phyloP scores from a whole-genome alignment of 2,113 vertebrate species.

The Seriola aureovittata region DNA sequence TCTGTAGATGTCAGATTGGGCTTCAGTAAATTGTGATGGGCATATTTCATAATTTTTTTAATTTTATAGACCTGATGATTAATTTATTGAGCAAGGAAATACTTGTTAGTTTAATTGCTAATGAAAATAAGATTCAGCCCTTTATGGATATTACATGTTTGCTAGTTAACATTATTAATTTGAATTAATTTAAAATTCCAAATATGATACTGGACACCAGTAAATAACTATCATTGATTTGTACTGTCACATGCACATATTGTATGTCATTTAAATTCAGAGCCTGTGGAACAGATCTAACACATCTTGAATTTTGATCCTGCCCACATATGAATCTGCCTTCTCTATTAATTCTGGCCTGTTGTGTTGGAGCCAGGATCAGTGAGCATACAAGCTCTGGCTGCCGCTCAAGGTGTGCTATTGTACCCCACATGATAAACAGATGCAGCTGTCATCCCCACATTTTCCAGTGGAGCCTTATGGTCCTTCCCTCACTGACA shows the following conservation, averaged over 20 bases:
- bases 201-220: slow-evolving; percentile 1
- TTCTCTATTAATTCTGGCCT: slow-evolving; percentile 42
- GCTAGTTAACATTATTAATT: not conserved
- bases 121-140: not conserved
- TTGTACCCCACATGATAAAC: slow-evolving; percentile 64
- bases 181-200: not conserved
- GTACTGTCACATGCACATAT: not conserved
- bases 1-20: not conserved
- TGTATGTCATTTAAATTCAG: slow-evolving; percentile 9
- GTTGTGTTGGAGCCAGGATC: slow-evolving; percentile 32
- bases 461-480: slow-evolving; percentile 39
- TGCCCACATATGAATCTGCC: slow-evolving; percentile 40
- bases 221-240: not conserved
- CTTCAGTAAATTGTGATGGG: not conserved
- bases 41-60: not conserved
- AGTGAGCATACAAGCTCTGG: slow-evolving; percentile 46
- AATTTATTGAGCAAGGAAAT: not conserved
- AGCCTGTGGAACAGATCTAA: slow-evolving; percentile 8
- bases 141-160: not conserved
- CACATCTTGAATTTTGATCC: slow-evolving; percentile 46
- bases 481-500: slow-evolving; percentile 31
- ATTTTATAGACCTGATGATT: not conserved
- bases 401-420: slow-evolving; percentile 64
- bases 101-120: not conserved
- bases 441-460: slow-evolving; percentile 60